Evolutionary conservation across 2,797 vertebrate species (phyloP).

Genomic region (Moxostoma hubbsi): DNA sequence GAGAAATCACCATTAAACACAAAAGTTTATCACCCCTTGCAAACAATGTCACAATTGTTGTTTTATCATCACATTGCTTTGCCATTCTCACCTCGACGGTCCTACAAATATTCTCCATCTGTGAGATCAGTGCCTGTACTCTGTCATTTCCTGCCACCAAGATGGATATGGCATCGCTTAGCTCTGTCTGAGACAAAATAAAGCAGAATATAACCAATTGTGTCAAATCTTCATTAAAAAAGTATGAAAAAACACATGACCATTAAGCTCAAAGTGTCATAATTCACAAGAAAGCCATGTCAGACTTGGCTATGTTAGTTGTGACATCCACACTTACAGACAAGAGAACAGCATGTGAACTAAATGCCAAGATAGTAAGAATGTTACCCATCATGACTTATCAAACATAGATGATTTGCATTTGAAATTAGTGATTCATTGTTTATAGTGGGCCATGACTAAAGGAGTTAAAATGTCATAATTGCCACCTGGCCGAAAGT

Average conservation of each 20-base stretch:
- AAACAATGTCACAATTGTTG: conserved; percentile 26
- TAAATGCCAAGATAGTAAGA: conserved; percentile 28
- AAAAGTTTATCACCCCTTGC: not conserved
- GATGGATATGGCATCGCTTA: conserved; percentile 87
- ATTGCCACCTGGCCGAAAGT: conserved; percentile 67
- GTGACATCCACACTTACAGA: conserved; percentile 51
- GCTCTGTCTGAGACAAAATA: conserved; percentile 76
- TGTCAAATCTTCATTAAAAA: conserved; percentile 9
- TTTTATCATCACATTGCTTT: conserved; percentile 16
- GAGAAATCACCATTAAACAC: too few relatives aligned
- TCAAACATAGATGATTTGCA: conserved; percentile 52
- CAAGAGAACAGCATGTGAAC: conserved; percentile 52
- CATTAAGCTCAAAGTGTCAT: conserved; percentile 41
- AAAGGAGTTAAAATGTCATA: conserved; percentile 68
- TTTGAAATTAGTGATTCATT: conserved; percentile 58
- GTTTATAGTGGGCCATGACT: conserved; percentile 43
- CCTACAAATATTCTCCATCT: conserved; percentile 88
- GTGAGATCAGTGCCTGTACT: conserved; percentile 85
- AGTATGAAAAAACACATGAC: conserved; percentile 6
- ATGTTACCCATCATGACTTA: conserved; percentile 39
- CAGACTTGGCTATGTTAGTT: conserved; percentile 44
- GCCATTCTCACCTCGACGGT: conserved; percentile 80
- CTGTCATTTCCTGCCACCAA: conserved; percentile 89
- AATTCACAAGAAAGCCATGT: conserved; percentile 54
- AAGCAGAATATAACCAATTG: conserved; percentile 13